phyloP scores from a whole-genome alignment of 2,888 invertebrate genomes.

The Drosophila monieri region DNA sequence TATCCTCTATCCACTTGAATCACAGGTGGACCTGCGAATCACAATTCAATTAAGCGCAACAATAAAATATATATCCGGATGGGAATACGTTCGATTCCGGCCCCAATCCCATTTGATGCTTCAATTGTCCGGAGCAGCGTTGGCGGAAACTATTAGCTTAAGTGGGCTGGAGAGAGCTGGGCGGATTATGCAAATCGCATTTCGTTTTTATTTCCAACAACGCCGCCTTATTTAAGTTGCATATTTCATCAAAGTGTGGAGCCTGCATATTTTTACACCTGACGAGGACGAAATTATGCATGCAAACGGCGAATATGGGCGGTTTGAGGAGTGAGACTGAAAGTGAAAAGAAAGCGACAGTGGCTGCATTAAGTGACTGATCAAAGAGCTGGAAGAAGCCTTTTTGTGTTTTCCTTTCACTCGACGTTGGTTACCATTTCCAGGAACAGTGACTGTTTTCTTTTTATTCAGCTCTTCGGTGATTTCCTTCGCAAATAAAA shows the following conservation, averaged over 20 bases:
- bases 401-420: slow-evolving; percentile 53
- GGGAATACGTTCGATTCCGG: slow-evolving; percentile 32
- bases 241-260: slow-evolving; percentile 73
- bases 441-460: slow-evolving; percentile 24
- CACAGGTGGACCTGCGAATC: slow-evolving; percentile 4
- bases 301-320: slow-evolving; percentile 60
- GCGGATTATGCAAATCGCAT: slow-evolving; percentile 56
- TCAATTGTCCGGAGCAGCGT: slow-evolving; percentile 34
- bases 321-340: slow-evolving; percentile 14
- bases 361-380: slow-evolving; percentile 61
- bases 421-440: slow-evolving; percentile 31
- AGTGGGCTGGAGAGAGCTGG: background rate
- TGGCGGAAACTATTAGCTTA: slow-evolving; percentile 59
- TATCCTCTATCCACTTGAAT: slow-evolving; percentile 47
- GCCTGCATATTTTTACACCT: slow-evolving; percentile 71
- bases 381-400: slow-evolving; percentile 64
- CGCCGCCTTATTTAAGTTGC: slow-evolving; percentile 48
- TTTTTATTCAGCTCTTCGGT: slow-evolving; percentile 27
- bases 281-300: slow-evolving; percentile 68
- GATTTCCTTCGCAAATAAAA: slow-evolving; percentile 67
- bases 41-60: slow-evolving; percentile 31
- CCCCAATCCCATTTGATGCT: slow-evolving; percentile 25
- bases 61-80: slow-evolving; percentile 8
- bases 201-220: slow-evolving; percentile 23
- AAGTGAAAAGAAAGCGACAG: slow-evolving; percentile 3